Conservation (phyloP, 2,888 invertebrate genomes). For the Diaphora mendica region DNA sequence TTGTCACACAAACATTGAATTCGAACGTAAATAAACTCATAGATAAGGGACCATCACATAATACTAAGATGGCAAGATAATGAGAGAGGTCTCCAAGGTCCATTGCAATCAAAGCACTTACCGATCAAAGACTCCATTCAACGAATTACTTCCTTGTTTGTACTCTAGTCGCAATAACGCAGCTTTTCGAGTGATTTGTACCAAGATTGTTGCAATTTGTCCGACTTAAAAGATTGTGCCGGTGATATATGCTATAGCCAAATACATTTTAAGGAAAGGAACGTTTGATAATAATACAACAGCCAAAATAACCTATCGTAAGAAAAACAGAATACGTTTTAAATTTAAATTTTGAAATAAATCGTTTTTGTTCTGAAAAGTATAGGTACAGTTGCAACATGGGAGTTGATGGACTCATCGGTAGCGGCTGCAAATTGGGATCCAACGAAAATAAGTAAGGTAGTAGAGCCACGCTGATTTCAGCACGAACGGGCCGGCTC, state of each 20-base stretch:
- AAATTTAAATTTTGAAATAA: not conserved
- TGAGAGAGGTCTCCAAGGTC: conserved; percentile 58
- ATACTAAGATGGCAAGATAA: conserved; percentile 55
- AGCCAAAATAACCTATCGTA: not conserved
- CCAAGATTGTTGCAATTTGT: not conserved
- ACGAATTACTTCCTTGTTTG: conserved; percentile 62
- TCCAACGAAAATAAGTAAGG: too few species aligned
- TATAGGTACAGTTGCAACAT: too few species aligned
- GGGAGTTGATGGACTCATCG: too few species aligned
- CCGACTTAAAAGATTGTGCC: not conserved
- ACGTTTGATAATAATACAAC: not conserved
- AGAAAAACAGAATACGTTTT: not conserved
- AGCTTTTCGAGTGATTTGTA: not conserved
- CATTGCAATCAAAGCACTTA: conserved; percentile 36
- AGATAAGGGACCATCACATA: conserved; percentile 35
- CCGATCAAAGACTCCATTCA: conserved; percentile 41
- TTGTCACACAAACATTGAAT: conserved; percentile 22
- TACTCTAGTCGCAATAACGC: conserved; percentile 21
- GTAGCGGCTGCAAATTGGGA: too few species aligned
- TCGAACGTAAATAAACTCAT: conserved; percentile 38
- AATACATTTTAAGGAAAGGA: not conserved
- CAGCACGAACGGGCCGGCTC: too few species aligned
- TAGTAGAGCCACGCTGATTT: too few species aligned
- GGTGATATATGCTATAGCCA: not conserved
- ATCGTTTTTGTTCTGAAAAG: too few species aligned